Conservation (phyloP, 2,797 vertebrate genomes). For the Xiphorhynchus erythropygius region DNA sequence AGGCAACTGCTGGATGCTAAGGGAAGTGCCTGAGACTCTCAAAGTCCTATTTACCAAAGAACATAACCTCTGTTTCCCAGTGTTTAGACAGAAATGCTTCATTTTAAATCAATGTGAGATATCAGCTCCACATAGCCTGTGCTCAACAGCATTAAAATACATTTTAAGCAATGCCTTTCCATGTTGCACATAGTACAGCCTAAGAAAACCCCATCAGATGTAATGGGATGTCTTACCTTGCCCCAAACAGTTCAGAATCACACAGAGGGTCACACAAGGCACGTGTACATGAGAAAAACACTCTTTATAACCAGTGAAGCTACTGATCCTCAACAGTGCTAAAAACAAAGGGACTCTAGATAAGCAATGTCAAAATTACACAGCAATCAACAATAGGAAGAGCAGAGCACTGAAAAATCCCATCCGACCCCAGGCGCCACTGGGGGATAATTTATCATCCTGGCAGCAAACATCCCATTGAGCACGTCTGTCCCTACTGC, state of each 20-base stretch:
- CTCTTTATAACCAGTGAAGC: background rate
- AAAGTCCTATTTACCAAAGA: background rate
- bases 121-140: background rate
- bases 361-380: background rate
- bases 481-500: background rate
- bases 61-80: background rate
- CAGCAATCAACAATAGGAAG: background rate
- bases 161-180: background rate
- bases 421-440: background rate
- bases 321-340: background rate
- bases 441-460: background rate
- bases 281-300: rapidly evolving
- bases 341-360: background rate
- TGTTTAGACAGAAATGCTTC: background rate
- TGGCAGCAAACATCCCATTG: background rate
- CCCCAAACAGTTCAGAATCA: background rate
- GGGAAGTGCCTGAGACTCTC: background rate
- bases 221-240: background rate
- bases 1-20: background rate
- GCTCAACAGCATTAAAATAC: background rate
- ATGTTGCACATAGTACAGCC: background rate
- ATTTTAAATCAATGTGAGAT: background rate
- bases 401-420: background rate
- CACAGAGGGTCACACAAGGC: background rate
- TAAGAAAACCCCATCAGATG: background rate